Base-by-base conservation (phyloP, 1,140 invertebrate genomes). In the Popillia japonica region DNA sequence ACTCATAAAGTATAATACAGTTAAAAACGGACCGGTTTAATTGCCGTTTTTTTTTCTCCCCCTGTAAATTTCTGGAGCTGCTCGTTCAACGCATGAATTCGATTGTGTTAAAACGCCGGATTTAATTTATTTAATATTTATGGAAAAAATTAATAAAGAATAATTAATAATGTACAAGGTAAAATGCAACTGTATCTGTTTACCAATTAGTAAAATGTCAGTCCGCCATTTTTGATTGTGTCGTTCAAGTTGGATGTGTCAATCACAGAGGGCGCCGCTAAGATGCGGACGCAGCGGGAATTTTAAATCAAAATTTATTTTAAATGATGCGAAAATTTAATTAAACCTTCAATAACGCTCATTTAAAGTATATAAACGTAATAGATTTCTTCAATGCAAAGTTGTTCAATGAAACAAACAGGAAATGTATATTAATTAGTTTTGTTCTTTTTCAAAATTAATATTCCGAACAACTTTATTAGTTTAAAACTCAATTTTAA, bases 1-100 rank as follows among this genome's bases (percentile, higher is more conserved):
- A 48, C 92, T 90, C 61, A 68, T 68, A 68, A 68, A 68, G 61
- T 68, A 68, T 34, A 34, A 34, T 34, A 34, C 27, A 34, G 27
- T 34, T 34, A 34, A 34, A 34, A 34, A 23, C 17, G 20, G 22
- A 2, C 27, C 61, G 27, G 27, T 34, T 34, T 68, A 14, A 17
- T 68, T 2, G 20, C 61, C 22, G 61, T 27, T 6, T 34, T 34
- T 34, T 34, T 34, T 34, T 34, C 4, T 34, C n/a, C n/a, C n/a
- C n/a, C n/a, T 34, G 27, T 34, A 2, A 34, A 34, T 34, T 34
- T 34, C 4, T 34, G 27, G 27, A 34, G 4, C 27, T 34, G 1
- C 27, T 68, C 48, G 48, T 10, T 20, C 27, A 68, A 22, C 20
- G 27, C 61, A 68, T 68, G 6, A 68, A 61, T 17, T 22, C 27